Conservation (phyloP, 2,797 vertebrate genomes). For the Chiroxiphia lanceolata region DNA sequence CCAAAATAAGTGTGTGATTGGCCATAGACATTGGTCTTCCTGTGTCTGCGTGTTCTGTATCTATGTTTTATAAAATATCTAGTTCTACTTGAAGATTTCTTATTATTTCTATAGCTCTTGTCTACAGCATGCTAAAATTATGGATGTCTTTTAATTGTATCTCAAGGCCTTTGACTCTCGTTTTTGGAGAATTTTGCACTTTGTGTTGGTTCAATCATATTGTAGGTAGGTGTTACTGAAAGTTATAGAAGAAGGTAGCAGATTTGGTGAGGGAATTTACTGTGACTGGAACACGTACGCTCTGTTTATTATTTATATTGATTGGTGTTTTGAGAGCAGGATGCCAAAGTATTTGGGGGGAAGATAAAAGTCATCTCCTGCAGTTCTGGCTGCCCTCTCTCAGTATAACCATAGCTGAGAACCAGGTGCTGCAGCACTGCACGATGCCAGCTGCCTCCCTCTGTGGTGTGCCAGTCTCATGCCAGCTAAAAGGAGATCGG, state of each 20-base stretch:
- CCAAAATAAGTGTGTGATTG: not conserved
- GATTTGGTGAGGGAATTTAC: not conserved
- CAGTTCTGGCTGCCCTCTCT: not conserved
- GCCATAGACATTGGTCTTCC: not conserved
- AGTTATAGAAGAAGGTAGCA: not conserved
- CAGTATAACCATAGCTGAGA: not conserved
- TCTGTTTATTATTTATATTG: not conserved
- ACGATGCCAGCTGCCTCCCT: not conserved
- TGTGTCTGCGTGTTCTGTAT: not conserved
- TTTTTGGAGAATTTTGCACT: not conserved
- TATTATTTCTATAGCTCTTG: not conserved
- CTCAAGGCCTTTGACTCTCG: not conserved
- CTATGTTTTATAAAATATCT: not conserved
- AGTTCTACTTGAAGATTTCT: not conserved
- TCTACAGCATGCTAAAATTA: not conserved
- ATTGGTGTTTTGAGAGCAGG: not conserved
- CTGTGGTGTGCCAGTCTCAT: accelerated
- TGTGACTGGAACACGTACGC: not conserved
- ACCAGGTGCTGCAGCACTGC: not conserved
- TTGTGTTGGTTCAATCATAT: not conserved
- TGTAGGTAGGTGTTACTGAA: not conserved
- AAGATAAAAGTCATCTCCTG: not conserved
- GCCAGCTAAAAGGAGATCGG: not conserved
- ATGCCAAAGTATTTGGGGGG: not conserved
- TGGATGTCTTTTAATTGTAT: not conserved